Evolutionary conservation across 2,888 invertebrate genomes (phyloP), one percentile per base, ranked within the genome.

Genomic region (Mystacides longicornis): DNA sequence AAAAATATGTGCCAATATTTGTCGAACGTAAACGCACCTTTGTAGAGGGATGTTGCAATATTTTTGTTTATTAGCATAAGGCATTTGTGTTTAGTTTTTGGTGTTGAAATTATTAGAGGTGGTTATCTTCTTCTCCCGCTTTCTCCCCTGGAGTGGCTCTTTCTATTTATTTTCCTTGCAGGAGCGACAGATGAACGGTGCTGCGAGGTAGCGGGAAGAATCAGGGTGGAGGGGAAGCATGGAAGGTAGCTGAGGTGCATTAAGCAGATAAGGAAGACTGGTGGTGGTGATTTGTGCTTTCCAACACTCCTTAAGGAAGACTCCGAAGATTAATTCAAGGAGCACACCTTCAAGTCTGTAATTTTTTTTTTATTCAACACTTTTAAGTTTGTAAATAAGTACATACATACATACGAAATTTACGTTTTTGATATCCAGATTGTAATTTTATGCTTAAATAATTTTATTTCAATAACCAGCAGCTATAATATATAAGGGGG

Each of bases 31-130:
- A 37, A 37, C 37, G 14, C 3, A 3, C 3, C 37, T 7, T 37
- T 37, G 14, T 14, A 37, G 16, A 37, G 37, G 37, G 37, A n/a
- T 55, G 51, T 51, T 55, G 51, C 51, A 53, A 53, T 53, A 53
- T 53, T 53, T 51, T 42, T 33, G 19, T 21, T 31, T 53, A 53
- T 53, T 53, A 53, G 53, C 53, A 53, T 53, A 53, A 48, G 53
- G 53, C 20, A 48, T 46, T 46, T 21, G 21, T 19, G 46, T 46
- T 46, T 46, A 46, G 46, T 46, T 46, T 46, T 46, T 46, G 46
- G 46, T 16, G 46, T 18, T 11, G 16, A 21, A 46, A 46, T 19
- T 46, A 21, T 37, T n/a, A 14, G 37, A 37, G 37, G 37, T 37
- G 37, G 37, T n/a, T 7, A n/a, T 27, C 27, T 27, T 27, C 11